Conservation (phyloP, 2,797 vertebrate species). For the Ceryle rudis region DNA sequence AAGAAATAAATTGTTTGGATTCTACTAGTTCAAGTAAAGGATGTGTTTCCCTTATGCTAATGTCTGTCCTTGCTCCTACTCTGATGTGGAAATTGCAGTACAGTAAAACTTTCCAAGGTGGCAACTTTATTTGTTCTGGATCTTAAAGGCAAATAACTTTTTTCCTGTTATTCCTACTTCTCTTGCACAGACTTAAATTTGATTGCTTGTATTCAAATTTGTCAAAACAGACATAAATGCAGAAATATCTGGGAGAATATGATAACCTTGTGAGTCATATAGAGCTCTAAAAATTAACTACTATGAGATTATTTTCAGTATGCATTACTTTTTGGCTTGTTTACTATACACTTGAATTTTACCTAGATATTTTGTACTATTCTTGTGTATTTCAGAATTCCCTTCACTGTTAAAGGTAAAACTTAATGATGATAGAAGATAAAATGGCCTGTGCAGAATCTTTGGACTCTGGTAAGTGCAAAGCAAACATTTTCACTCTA, state of each 20-base stretch:
- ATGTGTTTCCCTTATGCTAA: neutral
- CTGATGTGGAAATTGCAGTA: neutral
- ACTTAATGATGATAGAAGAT: neutral
- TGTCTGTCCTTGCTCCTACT: neutral
- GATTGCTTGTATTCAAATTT: neutral
- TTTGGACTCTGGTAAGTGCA: conserved; percentile 22
- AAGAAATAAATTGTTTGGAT: neutral
- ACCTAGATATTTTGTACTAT: neutral
- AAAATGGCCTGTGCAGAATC: conserved; percentile 21
- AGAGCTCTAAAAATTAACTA: neutral
- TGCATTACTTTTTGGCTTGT: neutral
- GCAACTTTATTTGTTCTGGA: neutral
- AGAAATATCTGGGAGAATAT: neutral
- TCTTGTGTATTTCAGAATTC: neutral
- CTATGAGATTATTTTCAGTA: neutral
- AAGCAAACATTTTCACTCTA: conserved; percentile 21
- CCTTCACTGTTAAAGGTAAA: neutral
- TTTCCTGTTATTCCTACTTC: neutral
- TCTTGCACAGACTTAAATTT: neutral
- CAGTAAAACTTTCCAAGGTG: neutral
- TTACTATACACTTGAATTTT: neutral
- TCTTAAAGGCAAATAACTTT: neutral
- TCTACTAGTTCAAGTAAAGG: neutral
- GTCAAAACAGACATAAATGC: neutral
- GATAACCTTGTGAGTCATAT: neutral